phyloP scores from a whole-genome alignment of 2,888 invertebrate genomes.

The Lepetodrilus schrolli region DNA sequence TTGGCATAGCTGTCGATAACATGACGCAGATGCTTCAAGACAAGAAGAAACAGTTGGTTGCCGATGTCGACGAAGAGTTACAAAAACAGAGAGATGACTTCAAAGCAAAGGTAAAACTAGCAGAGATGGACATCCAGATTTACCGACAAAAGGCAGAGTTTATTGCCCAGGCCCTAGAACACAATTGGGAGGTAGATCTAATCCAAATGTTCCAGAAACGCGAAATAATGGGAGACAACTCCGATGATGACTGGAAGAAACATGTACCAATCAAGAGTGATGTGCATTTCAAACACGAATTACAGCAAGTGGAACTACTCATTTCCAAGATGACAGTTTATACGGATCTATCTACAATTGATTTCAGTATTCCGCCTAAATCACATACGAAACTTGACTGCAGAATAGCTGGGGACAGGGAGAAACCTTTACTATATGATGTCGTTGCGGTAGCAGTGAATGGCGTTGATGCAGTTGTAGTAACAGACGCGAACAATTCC shows the following conservation, averaged over 20 bases:
- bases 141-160: neutral
- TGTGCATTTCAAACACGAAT: too few species aligned
- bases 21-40: neutral
- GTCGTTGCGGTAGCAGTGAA: too few species aligned
- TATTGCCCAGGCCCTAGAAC: neutral
- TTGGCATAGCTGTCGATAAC: neutral
- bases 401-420: too few species aligned
- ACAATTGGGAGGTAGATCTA: neutral
- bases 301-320: too few species aligned
- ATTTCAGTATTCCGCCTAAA: too few species aligned
- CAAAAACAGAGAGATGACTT: neutral
- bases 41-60: neutral
- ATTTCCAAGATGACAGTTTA: too few species aligned
- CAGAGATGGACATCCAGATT: neutral
- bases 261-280: too few species aligned
- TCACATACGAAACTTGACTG: too few species aligned
- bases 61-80: neutral
- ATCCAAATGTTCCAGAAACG: neutral
- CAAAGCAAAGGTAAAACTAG: neutral
- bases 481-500: neutral
- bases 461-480: neutral
- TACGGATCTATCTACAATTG: too few species aligned
- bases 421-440: too few species aligned
- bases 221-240: too few species aligned
- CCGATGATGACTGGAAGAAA: too few species aligned